Base-by-base conservation (phyloP, 2,888 invertebrate genomes). In the Drosophila meridiana region DNA sequence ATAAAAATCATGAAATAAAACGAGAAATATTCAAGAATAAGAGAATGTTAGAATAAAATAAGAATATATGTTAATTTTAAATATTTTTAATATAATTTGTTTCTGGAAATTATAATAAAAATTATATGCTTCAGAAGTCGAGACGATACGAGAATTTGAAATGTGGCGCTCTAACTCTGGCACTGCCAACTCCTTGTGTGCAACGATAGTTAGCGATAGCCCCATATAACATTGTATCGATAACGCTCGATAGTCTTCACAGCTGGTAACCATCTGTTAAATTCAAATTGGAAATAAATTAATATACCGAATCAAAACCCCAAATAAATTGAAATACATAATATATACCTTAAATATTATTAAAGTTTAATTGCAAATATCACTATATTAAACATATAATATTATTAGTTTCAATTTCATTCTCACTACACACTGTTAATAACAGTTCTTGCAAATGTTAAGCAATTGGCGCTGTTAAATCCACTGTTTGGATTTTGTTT, bases 371-470 rank as follows among this genome's bases (percentile, higher is more conserved):
- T n/a, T n/a, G 11, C 1, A 47, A n/a, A 28, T 47, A 11, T 11
- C 6, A 26, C n/a, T 14, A 2, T 20, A n/a, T 36, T 28, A n/a
- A n/a, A n/a, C n/a, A n/a, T n/a, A n/a, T n/a, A n/a, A n/a, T 28
- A 38, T 45, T n/a, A 26, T 28, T 7, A 13, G 8, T 5, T 8
- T 6, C 6, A 20, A 4, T 9, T 9, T 36, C 4, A 7, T 8
- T 26, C 1, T 9, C 8, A 3, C 9, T 7, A 6, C n/a, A 4
- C 36, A 20, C 74, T 74, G 63, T 69, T 63, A 74, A 56, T 56
- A 74, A 74, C 73, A 75, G 34, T 32, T 28, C 20, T 9, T 4
- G 1, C 0, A 4, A 34, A 62, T 69, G 69, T 56, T 56, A 63
- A 38, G 30, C 28, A 11, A 28, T 30, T 32, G 9, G 8, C 8